Base-by-base conservation (phyloP, 2,888 invertebrate species). In the Nezara viridula region DNA sequence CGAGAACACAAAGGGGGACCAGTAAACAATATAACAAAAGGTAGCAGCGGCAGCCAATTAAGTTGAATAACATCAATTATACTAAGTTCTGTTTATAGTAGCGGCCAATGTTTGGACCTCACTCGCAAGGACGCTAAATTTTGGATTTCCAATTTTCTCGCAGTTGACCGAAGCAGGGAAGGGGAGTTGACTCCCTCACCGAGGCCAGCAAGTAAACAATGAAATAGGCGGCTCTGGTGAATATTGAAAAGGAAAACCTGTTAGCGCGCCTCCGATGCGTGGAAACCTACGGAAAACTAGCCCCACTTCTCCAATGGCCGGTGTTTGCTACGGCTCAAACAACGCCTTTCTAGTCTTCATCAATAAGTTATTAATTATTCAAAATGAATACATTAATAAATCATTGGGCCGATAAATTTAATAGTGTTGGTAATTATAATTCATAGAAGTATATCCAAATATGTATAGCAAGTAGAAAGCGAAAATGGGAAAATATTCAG, bases 41-140 rank as follows among this genome's bases (percentile, higher is more conserved):
- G 40, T 52, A 50, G 55, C 12, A 44, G 60, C 37, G 60, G 60
- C 4, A 86, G 86, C 86, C 86, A 86, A 86, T 86, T 86, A 86
- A 86, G 55, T 60, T 60, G 55, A 86, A 86, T 86, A 86, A 86
- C 86, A 86, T 86, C 86, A 86, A 86, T 86, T 86, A 86, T 86
- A 86, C 60, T 60, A 81, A 81, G 81, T 81, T 81, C 24, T 81
- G 81, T 81, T 81, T 81, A 81, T 81, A 81, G 81, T 44, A 81
- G 37, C 77, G 37, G n/a, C n/a, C 81, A 44, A 81, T 81, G 81
- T 81, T 81, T 81, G 81, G n/a, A 40, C 44, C 81, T 81, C 81
- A 81, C 81, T 81, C 81, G 40, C 44, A 81, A 81, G 81, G 40
- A 44, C 81, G 44, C 19, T 81, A 81, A 81, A 81, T 81, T 81